Evolutionary conservation across 2,113 vertebrate species (phyloP).

Genomic region (Scomber japonicus): DNA sequence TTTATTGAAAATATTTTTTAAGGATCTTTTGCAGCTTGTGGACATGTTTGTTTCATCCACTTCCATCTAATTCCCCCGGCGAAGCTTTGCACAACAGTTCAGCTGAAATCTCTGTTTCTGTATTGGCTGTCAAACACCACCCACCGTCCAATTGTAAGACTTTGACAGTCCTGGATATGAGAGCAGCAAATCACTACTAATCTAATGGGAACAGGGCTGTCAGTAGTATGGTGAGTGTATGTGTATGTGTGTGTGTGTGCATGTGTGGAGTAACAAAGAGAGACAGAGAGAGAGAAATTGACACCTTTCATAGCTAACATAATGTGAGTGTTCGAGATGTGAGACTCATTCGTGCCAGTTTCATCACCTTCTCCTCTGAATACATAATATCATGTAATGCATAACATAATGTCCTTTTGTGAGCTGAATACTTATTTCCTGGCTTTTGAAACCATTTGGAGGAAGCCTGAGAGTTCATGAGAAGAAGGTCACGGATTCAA

Average conservation of each 20-base stretch:
- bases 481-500: not conserved
- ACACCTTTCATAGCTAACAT: conserved; percentile 29
- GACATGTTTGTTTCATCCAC: conserved; percentile 26
- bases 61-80: conserved; percentile 18
- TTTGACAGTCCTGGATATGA: conserved; percentile 44
- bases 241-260: not conserved
- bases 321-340: conserved; percentile 17
- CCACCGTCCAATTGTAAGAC: not conserved
- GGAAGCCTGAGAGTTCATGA: not conserved
- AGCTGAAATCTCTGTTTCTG: conserved; percentile 34
- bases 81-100: conserved; percentile 31
- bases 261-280: not conserved
- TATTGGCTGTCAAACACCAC: conserved; percentile 43
- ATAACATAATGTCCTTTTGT: conserved; percentile 26
- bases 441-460: not conserved
- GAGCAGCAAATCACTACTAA: conserved; percentile 65
- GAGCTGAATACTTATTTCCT: conserved; percentile 50
- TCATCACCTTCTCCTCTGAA: conserved; percentile 54
- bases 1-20: not conserved
- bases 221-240: conserved; percentile 9
- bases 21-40: not conserved
- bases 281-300: conserved; percentile 19
- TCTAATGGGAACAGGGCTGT: conserved; percentile 57
- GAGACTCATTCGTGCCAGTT: conserved; percentile 37
- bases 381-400: conserved; percentile 32